Evolutionary conservation across 2,113 vertebrate genomes (phyloP), one percentile per base, ranked within the genome.

Genomic region (Protobothrops mucrosquamatus): DNA sequence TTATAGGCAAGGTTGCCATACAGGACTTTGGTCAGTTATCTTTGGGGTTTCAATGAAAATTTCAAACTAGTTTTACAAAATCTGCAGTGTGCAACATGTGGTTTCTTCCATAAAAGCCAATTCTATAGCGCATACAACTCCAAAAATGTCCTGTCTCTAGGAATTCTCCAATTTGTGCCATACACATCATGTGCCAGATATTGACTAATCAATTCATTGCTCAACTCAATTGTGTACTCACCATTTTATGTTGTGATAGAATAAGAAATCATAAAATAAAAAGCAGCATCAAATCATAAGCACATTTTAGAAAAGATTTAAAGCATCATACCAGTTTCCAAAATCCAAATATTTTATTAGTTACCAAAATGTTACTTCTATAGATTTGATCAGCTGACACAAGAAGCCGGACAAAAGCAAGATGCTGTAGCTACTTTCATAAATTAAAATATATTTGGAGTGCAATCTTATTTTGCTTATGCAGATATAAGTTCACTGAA

Each of bases 301-400:
- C 69, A 69, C 26, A 34, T 81, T 81, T 81, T 81, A 39, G n/a
- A 20, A 81, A 81, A 92, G 6, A 52, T 69, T 86, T 87, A 12
- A 86, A 90, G 90, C 15, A 87, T 87, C 26, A 91, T 56, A 61
- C 34, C 14, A 9, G 39, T 61, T 86, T 91, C 48, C 26, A 85
- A 91, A 86, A 87, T 59, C 39, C 57, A 92, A 52, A 57, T 29
- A 87, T 87, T 92, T 92, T 92, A 92, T 92, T 92, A 59, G 57
- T 92, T 92, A 92, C 46, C 61, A 92, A 92, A 87, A 92, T 81
- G 74, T 81, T 43, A 20, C 6, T 43, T 39, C 18, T 39, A 20
- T 34, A 43, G 34, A 39, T 81, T 81, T 39, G 69, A 81, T 81
- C 69, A 43, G 34, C 34, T 39, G 52, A 43, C 23, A 92, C 18